Evolutionary conservation across 2,888 invertebrate genomes (phyloP), one percentile per base, ranked within the genome.

Genomic region (Diploptera punctata): DNA sequence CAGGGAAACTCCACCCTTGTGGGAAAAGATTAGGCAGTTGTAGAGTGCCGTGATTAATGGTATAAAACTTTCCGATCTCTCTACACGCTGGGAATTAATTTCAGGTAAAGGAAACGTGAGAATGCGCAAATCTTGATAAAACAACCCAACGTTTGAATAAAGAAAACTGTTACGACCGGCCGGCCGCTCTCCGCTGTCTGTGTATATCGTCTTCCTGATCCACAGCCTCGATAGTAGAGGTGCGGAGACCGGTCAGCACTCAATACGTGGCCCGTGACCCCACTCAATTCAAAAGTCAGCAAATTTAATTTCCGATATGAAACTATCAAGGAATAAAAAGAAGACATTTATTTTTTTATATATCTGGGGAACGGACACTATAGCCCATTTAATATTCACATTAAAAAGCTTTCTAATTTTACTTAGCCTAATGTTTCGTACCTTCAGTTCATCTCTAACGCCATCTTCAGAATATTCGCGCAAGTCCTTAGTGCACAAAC

Each of bases 41-140:
- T 21, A 47, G 65, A 44, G 65, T 16, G 44, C 47, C 38, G 71
- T 71, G 71, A 71, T 71, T 71, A 71, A 71, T 71, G 67, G 65
- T 65, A 67, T 62, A 71, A 71, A 62, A 47, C 62, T 49, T 65
- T 65, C 71, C 65, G 47, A 65, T 65, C 65, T 65, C 72, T 72
- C 72, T 68, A 68, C 72, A 68, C 72, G 67, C 68, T 68, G 73
- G 69, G 73, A 73, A 73, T 73, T 73, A 73, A 73, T 70, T 73
- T 70, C 60, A 73, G 70, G 73, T 61, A 70, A 70, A 73, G 79
- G 79, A 80, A 82, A 82, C 82, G 82, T 82, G 82, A 82, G 82
- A 82, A 82, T 82, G 81, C 81, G 81, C 82, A 78, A 82, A 82
- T 82, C 82, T 65, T 82, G 82, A 82, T 82, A 82, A 81, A 81